These are phyloP conservation scores for Adela reaumurella DNA, from an alignment of 2,888 invertebrate species.

Conservation along the genomic window DNA sequence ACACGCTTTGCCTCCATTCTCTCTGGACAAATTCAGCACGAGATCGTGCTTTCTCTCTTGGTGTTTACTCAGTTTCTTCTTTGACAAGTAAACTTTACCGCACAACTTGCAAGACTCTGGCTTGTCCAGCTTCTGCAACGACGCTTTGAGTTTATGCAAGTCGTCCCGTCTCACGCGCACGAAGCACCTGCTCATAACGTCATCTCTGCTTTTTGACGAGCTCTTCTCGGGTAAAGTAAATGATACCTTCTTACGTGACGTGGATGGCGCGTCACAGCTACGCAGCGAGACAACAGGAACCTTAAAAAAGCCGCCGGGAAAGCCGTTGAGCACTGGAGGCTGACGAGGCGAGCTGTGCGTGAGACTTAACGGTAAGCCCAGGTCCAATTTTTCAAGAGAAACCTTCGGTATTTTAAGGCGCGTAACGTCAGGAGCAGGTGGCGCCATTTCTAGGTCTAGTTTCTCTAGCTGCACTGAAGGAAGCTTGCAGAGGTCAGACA, in stretches of 20 bases:
- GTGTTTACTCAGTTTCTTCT: slow-evolving; percentile 30
- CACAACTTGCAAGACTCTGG: slow-evolving; percentile 28
- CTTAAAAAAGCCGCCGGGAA: neutral
- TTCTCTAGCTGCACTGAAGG: neutral
- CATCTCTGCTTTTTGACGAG: slow-evolving; percentile 14
- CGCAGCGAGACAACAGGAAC: slow-evolving; percentile 18
- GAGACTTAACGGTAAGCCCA: neutral
- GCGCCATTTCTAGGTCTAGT: neutral
- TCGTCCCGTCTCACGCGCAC: slow-evolving; percentile 24
- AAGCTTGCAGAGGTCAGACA: neutral
- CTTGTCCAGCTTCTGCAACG: slow-evolving; percentile 7
- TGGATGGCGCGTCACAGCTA: neutral
- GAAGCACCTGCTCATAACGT: slow-evolving; percentile 19
- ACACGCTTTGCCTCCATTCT: no score
- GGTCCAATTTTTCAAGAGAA: neutral
- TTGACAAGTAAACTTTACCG: slow-evolving; percentile 27
- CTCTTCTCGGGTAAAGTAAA: neutral
- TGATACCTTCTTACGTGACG: neutral
- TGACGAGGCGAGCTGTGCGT: neutral
- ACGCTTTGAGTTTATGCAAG: slow-evolving; percentile 19
- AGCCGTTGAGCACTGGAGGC: neutral
- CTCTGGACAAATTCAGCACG: slow-evolving; percentile 16
- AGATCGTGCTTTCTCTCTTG: slow-evolving; percentile 34
- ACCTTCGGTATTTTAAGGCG: neutral
- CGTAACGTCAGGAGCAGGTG: neutral